A percentile compares a stretch with the other conserved stretches of the same genome.
Evolutionary conservation across 2,888 invertebrate genomes (phyloP).

Genomic region (Mesodorylaimus sp.): DNA sequence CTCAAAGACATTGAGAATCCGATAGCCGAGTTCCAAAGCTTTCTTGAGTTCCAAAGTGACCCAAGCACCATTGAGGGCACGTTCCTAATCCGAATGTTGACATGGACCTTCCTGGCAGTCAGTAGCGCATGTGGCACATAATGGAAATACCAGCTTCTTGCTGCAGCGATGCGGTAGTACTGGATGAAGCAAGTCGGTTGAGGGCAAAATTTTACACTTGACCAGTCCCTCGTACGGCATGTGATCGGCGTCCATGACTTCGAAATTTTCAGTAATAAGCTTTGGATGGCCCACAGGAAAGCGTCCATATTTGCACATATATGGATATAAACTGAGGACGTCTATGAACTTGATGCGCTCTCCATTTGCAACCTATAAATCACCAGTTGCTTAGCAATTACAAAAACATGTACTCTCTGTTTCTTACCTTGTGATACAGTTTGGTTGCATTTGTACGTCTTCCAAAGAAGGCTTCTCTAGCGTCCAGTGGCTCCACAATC

Average conservation of each 20-base stretch:
- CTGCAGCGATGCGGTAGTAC: conserved; percentile 18
- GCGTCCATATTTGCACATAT: conserved; percentile 16
- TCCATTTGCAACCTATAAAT: too few relatives aligned
- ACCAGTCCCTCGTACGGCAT: conserved; percentile 18
- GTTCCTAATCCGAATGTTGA: conserved; percentile 18
- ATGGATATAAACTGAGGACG: conserved; percentile 20
- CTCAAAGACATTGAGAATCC: too few relatives aligned
- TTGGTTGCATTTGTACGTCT: too few relatives aligned
- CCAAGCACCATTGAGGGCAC: conserved; percentile 15
- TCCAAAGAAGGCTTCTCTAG: too few relatives aligned
- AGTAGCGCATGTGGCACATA: conserved; percentile 17
- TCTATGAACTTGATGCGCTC: conserved; percentile 19
- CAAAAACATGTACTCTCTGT: too few relatives aligned
- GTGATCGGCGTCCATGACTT: conserved; percentile 6
- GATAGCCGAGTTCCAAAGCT: conserved; percentile 19
- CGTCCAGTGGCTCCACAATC: background rate
- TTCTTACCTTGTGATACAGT: too few relatives aligned
- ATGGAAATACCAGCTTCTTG: conserved; percentile 18
- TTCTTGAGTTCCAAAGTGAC: conserved; percentile 18
- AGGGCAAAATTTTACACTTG: conserved; percentile 21
- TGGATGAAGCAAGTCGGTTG: conserved; percentile 18
- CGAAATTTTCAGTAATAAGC: conserved; percentile 7
- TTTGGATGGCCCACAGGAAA: conserved; percentile 15
- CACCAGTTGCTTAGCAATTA: too few relatives aligned
- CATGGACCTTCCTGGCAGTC: too few relatives aligned